Evolutionary conservation across 2,888 invertebrate species (phyloP).

Genomic region (Heteromurus nitidus): DNA sequence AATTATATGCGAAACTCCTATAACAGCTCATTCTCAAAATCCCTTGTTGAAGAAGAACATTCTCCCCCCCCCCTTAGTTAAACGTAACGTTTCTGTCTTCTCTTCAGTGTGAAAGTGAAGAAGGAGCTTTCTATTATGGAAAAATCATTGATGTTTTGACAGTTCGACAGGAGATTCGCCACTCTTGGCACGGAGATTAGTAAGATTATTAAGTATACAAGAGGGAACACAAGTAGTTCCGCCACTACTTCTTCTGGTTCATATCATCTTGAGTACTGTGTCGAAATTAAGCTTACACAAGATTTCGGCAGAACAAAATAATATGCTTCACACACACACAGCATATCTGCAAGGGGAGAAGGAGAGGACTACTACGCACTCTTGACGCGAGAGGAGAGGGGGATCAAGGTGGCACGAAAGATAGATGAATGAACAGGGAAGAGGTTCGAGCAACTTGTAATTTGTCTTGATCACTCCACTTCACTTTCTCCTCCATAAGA

Average conservation of each 20-base stretch:
- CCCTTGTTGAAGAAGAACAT: too few relatives aligned
- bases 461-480: constrained; percentile 73
- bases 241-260: not conserved
- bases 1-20: too few relatives aligned
- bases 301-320: too few relatives aligned
- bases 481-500: constrained; percentile 49
- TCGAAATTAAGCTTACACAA: not conserved
- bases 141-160: not conserved
- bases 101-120: too few relatives aligned
- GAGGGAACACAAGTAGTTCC: too few relatives aligned
- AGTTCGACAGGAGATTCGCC: not conserved
- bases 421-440: constrained; percentile 69
- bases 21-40: too few relatives aligned
- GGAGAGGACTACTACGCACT: not conserved
- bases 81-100: too few relatives aligned
- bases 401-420: constrained; percentile 70
- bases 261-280: not conserved
- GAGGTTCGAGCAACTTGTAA: constrained; percentile 70
- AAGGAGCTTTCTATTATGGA: too few relatives aligned
- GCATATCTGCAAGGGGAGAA: too few relatives aligned
- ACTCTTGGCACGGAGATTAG: constrained; percentile 16
- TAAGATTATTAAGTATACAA: not conserved
- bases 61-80: too few relatives aligned
- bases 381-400: constrained; percentile 13
- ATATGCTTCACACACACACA: too few relatives aligned